phyloP scores from a whole-genome alignment of 2,113 vertebrate genomes.

The Ibidorhyncha struthersii region DNA sequence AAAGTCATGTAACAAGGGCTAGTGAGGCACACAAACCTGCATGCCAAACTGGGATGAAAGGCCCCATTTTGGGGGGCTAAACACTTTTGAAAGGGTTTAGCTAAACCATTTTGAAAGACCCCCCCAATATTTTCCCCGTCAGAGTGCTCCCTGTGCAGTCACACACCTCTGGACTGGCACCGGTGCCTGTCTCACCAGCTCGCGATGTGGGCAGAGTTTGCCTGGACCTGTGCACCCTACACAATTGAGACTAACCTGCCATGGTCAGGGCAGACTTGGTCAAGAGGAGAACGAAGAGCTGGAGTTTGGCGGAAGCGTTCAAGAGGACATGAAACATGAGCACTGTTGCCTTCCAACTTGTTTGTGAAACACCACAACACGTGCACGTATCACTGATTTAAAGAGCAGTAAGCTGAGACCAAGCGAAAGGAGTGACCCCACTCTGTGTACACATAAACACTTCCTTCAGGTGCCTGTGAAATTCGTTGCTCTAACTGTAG shows the following conservation, averaged over 20 bases:
- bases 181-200: background rate
- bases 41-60: background rate
- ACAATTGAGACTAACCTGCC: background rate
- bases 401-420: constrained; percentile 28
- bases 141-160: background rate
- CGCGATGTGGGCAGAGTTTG: accelerated
- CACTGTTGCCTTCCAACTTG: background rate
- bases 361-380: constrained; percentile 22
- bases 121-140: background rate
- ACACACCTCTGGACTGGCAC: background rate
- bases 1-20: background rate
- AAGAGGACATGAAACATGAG: background rate
- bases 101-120: too few relatives aligned
- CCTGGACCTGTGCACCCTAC: background rate
- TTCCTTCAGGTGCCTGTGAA: constrained; percentile 6
- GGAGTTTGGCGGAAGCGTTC: background rate
- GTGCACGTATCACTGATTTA: background rate
- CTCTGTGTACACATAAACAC: background rate
- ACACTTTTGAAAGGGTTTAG: too few relatives aligned
- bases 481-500: background rate
- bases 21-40: background rate
- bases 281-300: background rate
- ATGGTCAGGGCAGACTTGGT: accelerated
- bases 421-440: background rate
- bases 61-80: too few relatives aligned